Percentiles rank a stretch among this genome's conserved stretches.
Evolutionary conservation across 2,797 vertebrate genomes (phyloP).

Genomic region (Argya squamiceps): DNA sequence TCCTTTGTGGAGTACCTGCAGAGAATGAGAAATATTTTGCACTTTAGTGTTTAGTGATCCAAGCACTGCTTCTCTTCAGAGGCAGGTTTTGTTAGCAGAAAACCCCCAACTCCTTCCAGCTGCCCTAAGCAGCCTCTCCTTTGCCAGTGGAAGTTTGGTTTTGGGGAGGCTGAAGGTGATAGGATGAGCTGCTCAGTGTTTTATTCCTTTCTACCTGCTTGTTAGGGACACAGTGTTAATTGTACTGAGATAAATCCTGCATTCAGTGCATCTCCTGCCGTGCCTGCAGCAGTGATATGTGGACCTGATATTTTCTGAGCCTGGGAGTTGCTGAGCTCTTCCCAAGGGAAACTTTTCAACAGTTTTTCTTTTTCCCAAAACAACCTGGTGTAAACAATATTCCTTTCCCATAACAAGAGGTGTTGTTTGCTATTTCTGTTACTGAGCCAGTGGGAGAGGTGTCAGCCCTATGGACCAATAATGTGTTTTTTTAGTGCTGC

Average conservation of each 20-base stretch:
- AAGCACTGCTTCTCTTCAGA: background rate
- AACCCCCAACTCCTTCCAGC: background rate
- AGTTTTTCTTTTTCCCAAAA: too few species aligned
- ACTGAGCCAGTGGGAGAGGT: too few species aligned
- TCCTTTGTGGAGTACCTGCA: background rate
- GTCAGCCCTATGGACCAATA: too few species aligned
- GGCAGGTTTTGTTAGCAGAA: background rate
- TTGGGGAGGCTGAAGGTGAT: background rate
- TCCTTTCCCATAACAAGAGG: too few species aligned
- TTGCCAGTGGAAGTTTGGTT: background rate
- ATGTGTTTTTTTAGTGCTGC: too few species aligned
- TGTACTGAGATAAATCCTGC: background rate
- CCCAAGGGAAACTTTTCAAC: too few species aligned
- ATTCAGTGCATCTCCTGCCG: too few species aligned
- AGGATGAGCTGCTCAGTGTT: background rate
- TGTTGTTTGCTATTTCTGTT: too few species aligned
- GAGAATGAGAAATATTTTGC: background rate
- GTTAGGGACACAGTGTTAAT: background rate
- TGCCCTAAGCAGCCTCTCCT: background rate
- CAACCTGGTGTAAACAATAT: too few species aligned
- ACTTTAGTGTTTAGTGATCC: background rate
- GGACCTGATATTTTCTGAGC: too few species aligned
- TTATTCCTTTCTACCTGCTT: background rate
- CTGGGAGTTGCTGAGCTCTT: too few species aligned
- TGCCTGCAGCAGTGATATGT: background rate